Evolutionary conservation across 2,888 invertebrate genomes (phyloP).

Genomic region (Atherix ibis): DNA sequence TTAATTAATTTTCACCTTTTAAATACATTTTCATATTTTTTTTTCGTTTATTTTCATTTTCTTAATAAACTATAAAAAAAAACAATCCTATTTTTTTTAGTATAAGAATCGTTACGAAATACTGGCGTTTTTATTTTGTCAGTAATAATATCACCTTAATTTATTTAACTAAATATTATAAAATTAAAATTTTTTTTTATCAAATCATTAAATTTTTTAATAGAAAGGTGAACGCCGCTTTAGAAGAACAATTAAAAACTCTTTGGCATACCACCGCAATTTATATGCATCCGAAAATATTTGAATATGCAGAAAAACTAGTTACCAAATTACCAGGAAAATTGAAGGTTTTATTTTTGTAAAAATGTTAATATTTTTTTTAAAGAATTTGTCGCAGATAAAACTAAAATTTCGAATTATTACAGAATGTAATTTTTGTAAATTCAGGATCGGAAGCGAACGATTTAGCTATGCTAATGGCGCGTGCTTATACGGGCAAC

Average conservation of each 20-base stretch:
- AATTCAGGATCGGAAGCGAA: conserved; percentile 98
- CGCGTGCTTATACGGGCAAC: conserved; percentile 70
- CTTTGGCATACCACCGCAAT: conserved; percentile 89
- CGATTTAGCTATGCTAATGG: conserved; percentile 79
- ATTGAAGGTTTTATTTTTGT: conserved; percentile 64
- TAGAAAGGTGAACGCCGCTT: conserved; percentile 71
- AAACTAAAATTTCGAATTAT: neutral
- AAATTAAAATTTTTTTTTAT: too few species aligned
- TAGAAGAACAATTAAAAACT: conserved; percentile 59
- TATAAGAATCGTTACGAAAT: too few species aligned
- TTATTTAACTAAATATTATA: too few species aligned
- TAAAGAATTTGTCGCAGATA: too few species aligned
- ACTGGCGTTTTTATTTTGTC: too few species aligned
- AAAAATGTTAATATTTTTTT: too few species aligned
- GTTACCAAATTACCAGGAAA: conserved; percentile 67
- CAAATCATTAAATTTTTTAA: neutral
- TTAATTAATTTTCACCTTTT: too few species aligned
- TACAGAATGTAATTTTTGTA: conserved; percentile 74
- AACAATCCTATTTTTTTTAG: too few species aligned
- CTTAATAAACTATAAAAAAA: too few species aligned
- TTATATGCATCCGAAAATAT: conserved; percentile 77
- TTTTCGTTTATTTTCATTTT: too few species aligned
- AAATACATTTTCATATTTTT: too few species aligned
- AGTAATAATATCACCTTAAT: too few species aligned
- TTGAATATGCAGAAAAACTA: conserved; percentile 78